Base-by-base conservation (phyloP, 2,888 invertebrate genomes). In the Ophraella communa region DNA sequence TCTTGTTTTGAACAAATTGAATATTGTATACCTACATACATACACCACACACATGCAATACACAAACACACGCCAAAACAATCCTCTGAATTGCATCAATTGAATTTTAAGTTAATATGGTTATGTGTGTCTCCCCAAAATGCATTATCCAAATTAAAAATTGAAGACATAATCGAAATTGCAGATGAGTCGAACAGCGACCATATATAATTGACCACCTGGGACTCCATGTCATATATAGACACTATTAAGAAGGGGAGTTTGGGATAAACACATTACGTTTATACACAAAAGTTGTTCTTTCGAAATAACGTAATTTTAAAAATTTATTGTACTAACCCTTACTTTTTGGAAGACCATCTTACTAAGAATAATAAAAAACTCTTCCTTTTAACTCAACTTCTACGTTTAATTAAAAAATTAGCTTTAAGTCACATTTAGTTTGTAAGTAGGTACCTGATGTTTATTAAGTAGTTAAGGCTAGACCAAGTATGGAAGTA, bases 81-180 rank as follows among this genome's bases (percentile, higher is more conserved):
- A 69, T 60, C 64, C 64, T 64, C 55, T 65, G 66, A 66, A 71
- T 71, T 70, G 70, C 65, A 61, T 61, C 65, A 67, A 72, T 70
- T 67, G 65, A 66, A 70, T 65, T 68, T 72, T 71, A 72, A 72
- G 71, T 72, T 70, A 71, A 72, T 72, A 71, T 72, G 68, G 67
- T 67, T 67, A 39, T 17, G n/a, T n/a, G 39, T 14, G 66, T 67
- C 69, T 62, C 63, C 54, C 49, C 54, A 49, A 64, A 57, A 66
- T 67, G 51, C 69, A 67, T 69, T 69, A 69, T 62, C 58, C 49
- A 56, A 64, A 69, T 69, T 69, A 69, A 65, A 64, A 69, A 61
- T 51, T 63, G 18, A 42, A 42, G 35, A 51, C 35, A 64, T 54
- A 61, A 57, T 58, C 23, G 59, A 53, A 61, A 61, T 54, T 45